Conservation (phyloP, 2,113 vertebrate species). For the Crotalus viridis region DNA sequence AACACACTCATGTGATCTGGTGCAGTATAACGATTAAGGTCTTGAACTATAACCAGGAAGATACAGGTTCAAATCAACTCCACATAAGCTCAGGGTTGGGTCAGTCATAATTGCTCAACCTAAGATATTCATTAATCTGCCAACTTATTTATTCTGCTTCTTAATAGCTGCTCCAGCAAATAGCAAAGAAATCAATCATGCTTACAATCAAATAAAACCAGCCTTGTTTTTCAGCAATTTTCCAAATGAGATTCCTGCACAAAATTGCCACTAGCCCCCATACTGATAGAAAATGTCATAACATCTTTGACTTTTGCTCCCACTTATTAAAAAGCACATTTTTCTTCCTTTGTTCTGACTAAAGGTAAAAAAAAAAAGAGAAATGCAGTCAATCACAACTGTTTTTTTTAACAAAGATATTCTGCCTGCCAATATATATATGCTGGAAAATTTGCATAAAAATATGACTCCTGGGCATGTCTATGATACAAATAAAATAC, state of each 20-base stretch:
- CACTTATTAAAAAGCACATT: not conserved
- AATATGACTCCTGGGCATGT: no score
- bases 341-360: not conserved
- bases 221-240: not conserved
- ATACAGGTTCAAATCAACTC: not conserved
- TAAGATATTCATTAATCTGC: not conserved
- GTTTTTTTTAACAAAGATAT: not conserved
- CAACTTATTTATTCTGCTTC: not conserved
- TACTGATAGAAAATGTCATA: not conserved
- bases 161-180: not conserved
- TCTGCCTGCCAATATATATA: not conserved
- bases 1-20: not conserved
- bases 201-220: not conserved
- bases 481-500: no score
- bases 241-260: not conserved
- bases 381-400: not conserved
- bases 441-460: no score
- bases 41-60: not conserved
- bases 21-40: not conserved
- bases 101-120: not conserved
- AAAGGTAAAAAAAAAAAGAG: not conserved
- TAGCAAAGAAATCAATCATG: not conserved
- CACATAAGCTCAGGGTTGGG: not conserved
- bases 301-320: not conserved
- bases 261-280: not conserved